Conservation (phyloP, 2,113 vertebrate genomes). For the Limanda limanda region DNA sequence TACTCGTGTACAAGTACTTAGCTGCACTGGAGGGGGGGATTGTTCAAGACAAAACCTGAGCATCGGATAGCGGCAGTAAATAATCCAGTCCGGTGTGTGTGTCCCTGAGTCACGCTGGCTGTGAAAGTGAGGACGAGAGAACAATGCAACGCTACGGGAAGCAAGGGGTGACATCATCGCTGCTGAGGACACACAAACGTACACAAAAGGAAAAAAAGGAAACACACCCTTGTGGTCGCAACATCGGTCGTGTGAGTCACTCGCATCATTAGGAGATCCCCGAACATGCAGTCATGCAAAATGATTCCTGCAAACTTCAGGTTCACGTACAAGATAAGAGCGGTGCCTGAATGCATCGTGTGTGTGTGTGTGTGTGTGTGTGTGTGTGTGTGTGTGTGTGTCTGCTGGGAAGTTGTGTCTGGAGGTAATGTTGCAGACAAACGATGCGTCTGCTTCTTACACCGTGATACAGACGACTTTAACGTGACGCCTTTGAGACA, state of each 20-base stretch:
- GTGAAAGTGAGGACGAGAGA: conserved; percentile 55
- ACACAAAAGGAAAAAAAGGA: neutral
- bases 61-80: neutral
- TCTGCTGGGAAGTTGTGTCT: conserved; percentile 46
- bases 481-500: conserved; percentile 6
- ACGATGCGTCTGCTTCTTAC: conserved; percentile 29
- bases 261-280: conserved; percentile 14
- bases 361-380: neutral
- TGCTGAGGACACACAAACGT: conserved; percentile 16
- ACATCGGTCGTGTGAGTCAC: conserved; percentile 29
- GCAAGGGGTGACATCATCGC: conserved; percentile 50
- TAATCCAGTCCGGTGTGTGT: neutral
- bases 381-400: conserved; percentile 22
- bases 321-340: conserved; percentile 26
- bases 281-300: neutral
- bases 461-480: neutral
- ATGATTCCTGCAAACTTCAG: neutral
- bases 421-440: conserved; percentile 53
- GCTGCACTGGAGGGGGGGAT: neutral
- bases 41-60: neutral
- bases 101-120: conserved; percentile 34
- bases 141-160: conserved; percentile 48
- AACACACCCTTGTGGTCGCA: neutral
- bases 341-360: neutral
- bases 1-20: neutral